These are phyloP conservation scores for Neelides sp. DNA, from an alignment of 1,140 invertebrate species.

Conservation along the genomic window DNA sequence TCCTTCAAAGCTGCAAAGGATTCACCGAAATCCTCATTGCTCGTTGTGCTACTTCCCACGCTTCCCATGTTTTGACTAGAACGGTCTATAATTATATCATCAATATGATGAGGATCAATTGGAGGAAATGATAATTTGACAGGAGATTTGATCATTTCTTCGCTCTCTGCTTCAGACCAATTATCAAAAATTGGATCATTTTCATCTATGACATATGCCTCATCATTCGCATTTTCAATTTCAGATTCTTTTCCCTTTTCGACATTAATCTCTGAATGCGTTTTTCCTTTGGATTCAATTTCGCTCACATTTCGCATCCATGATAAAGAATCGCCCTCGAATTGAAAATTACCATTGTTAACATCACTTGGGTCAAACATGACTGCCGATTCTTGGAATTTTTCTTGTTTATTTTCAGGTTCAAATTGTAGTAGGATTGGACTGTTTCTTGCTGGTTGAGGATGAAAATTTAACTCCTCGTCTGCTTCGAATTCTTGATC, in stretches of 20 bases:
- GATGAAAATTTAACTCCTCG: too few species aligned
- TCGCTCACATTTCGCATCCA: not conserved
- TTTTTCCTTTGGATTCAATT: not conserved
- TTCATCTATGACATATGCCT: slow-evolving; percentile 5
- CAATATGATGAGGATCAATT: not conserved
- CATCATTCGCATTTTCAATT: not conserved
- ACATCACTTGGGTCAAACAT: slow-evolving; percentile 2
- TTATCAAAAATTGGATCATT: slow-evolving; percentile 4
- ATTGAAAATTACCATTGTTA: not conserved
- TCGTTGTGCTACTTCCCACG: not conserved
- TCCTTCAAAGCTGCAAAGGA: not conserved
- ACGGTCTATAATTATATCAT: not conserved
- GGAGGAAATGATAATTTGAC: not conserved
- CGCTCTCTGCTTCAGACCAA: not conserved
- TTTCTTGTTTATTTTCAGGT: too few species aligned
- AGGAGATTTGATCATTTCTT: not conserved
- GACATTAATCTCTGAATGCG: not conserved
- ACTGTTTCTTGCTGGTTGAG: too few species aligned
- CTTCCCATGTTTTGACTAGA: not conserved
- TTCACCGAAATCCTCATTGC: not conserved
- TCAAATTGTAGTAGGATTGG: too few species aligned
- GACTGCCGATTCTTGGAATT: too few species aligned
- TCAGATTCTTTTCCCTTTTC: not conserved
- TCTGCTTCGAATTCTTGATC: too few species aligned
- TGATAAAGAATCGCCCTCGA: not conserved